Conservation (phyloP, 2,797 vertebrate genomes). For the Cryptoblepharus egeriae region DNA sequence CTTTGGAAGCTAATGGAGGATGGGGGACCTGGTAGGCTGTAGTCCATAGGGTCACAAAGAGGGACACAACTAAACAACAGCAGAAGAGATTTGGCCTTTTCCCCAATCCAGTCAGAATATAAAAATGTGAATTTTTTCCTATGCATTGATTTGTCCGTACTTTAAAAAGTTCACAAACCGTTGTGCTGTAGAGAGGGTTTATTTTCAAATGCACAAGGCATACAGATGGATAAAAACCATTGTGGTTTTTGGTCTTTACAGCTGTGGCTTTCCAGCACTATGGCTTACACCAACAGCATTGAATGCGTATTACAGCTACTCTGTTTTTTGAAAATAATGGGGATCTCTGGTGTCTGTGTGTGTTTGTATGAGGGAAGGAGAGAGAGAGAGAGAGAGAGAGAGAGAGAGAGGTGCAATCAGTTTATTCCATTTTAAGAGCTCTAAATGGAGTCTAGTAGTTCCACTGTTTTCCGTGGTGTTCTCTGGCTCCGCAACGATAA, state of each 20-base stretch:
- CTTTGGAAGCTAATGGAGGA: too few species aligned
- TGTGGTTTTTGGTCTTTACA: too few species aligned
- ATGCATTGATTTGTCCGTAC: constrained; percentile 39
- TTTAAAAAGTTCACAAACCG: constrained; percentile 15
- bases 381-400: too few species aligned
- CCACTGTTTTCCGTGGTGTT: constrained; percentile 76
- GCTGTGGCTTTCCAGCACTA: background rate
- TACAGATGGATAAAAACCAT: too few species aligned
- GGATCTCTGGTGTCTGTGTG: background rate
- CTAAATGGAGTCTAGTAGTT: constrained; percentile 75
- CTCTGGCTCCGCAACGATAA: constrained; percentile 84
- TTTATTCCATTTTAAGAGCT: constrained; percentile 29
- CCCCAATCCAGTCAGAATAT: constrained; percentile 2
- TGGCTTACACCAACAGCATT: background rate
- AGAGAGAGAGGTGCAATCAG: constrained; percentile 14
- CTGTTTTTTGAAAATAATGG: constrained; percentile 39
- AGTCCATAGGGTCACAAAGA: too few species aligned
- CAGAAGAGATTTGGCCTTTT: background rate
- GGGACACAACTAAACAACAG: too few species aligned
- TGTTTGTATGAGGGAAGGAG: too few species aligned
- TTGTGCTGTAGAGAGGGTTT: constrained; percentile 6
- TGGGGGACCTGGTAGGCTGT: too few species aligned
- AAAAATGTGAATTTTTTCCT: background rate
- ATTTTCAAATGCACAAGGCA: constrained; percentile 13
- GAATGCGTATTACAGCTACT: background rate